phyloP scores from a whole-genome alignment of 2,888 invertebrate genomes.

The Dromius quadrimaculatus region DNA sequence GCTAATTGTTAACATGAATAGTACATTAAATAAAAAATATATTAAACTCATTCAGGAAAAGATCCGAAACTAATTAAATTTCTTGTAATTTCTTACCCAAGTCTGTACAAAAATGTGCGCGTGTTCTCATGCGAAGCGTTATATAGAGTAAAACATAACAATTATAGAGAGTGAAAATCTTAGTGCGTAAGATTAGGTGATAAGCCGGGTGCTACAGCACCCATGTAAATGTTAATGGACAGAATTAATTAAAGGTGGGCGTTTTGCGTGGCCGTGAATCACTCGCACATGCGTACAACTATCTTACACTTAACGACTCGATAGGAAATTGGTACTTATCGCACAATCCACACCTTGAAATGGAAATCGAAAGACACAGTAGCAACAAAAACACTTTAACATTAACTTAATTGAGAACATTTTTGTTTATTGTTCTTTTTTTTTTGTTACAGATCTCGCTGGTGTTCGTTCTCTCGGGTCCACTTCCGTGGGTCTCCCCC shows the following conservation, averaged over 20 bases:
- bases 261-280: conserved; percentile 48
- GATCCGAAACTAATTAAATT: too few species aligned
- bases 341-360: conserved; percentile 10
- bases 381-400: not conserved
- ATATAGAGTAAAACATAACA: conserved; percentile 41
- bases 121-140: not conserved
- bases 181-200: conserved; percentile 36
- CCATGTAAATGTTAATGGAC: conserved; percentile 53
- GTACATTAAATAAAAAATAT: too few species aligned
- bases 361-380: too few species aligned
- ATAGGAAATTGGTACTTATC: conserved; percentile 21
- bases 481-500: conserved; percentile 44
- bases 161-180: conserved; percentile 15
- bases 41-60: too few species aligned
- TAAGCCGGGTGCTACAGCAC: conserved; percentile 38
- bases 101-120: too few species aligned
- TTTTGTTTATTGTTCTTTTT: conserved; percentile 8
- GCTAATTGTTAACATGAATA: conserved; percentile 36
- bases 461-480: conserved; percentile 9
- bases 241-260: conserved; percentile 54
- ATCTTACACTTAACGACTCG: conserved; percentile 11
- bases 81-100: too few species aligned
- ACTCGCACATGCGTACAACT: conserved; percentile 24
- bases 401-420: not conserved
- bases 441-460: conserved; percentile 13